These are phyloP conservation scores for Phaenicophaeus curvirostris DNA, from an alignment of 2,797 vertebrate genomes.

Conservation along the genomic window DNA sequence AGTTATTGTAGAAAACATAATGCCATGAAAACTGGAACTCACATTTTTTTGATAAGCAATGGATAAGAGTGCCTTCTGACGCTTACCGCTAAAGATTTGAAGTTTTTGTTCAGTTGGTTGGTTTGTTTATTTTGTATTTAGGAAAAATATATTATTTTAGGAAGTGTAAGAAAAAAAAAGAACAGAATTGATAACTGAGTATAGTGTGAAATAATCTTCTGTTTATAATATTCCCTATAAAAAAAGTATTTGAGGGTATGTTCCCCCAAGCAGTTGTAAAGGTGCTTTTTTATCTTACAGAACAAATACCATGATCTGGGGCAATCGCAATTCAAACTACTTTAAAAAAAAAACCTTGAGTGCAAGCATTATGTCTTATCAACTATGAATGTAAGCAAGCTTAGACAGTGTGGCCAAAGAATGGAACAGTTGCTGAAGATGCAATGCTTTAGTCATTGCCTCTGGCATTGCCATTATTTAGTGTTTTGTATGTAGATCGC, in stretches of 20 bases:
- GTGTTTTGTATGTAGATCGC: neutral
- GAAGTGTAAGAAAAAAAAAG: neutral
- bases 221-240: neutral
- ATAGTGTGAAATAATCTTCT: neutral
- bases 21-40: neutral
- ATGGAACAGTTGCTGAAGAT: neutral
- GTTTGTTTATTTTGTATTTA: neutral
- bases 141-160: neutral
- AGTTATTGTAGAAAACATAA: neutral
- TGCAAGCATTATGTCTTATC: rapidly evolving
- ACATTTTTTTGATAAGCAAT: neutral
- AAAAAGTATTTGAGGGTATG: neutral
- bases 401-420: neutral
- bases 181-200: neutral
- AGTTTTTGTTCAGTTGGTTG: neutral
- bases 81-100: neutral
- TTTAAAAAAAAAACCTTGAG: neutral
- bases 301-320: neutral
- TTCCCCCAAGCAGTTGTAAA: neutral
- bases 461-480: neutral
- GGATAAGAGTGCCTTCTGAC: neutral
- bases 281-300: neutral
- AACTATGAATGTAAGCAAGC: neutral
- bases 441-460: rapidly evolving
- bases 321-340: neutral